A percentile compares a stretch with the other conserved stretches of the same genome.
phyloP scores from a whole-genome alignment of 1,140 invertebrate species.

The Pissodes strobi region DNA sequence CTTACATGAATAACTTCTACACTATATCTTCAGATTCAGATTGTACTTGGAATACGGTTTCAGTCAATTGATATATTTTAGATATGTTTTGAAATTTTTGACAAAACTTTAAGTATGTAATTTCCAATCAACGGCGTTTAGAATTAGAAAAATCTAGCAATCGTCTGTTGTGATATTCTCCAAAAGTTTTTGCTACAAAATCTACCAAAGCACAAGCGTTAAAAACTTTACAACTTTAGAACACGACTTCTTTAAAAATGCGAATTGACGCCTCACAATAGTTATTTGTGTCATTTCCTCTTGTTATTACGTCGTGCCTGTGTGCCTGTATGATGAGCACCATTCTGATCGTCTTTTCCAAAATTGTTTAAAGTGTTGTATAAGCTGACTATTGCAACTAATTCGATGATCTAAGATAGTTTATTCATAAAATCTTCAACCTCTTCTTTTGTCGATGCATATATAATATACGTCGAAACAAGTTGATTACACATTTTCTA shows the following conservation, averaged over 20 bases:
- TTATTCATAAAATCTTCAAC: background rate
- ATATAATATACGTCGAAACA: constrained; percentile 13
- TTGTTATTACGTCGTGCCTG: too few relatives aligned
- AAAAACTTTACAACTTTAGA: constrained; percentile 1
- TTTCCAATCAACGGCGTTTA: background rate
- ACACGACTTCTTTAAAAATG: constrained; percentile 5
- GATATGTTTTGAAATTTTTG: background rate
- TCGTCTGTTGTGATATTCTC: background rate
- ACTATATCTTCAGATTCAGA: constrained; percentile 6
- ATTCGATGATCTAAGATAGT: background rate
- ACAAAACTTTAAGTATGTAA: background rate
- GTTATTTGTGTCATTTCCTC: constrained; percentile 8
- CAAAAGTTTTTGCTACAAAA: too few relatives aligned
- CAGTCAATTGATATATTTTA: background rate
- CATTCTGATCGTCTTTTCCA: constrained; percentile 12
- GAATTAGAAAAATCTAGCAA: background rate
- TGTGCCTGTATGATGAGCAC: background rate
- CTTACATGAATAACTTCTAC: background rate
- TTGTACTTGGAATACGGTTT: background rate
- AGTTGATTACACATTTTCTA: constrained; percentile 5
- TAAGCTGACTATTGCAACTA: background rate
- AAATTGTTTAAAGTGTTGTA: background rate
- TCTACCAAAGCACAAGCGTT: background rate
- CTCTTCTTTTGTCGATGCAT: background rate
- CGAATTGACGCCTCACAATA: background rate